phyloP scores from a whole-genome alignment of 2,113 vertebrate species.

The Holacanthus passer region DNA sequence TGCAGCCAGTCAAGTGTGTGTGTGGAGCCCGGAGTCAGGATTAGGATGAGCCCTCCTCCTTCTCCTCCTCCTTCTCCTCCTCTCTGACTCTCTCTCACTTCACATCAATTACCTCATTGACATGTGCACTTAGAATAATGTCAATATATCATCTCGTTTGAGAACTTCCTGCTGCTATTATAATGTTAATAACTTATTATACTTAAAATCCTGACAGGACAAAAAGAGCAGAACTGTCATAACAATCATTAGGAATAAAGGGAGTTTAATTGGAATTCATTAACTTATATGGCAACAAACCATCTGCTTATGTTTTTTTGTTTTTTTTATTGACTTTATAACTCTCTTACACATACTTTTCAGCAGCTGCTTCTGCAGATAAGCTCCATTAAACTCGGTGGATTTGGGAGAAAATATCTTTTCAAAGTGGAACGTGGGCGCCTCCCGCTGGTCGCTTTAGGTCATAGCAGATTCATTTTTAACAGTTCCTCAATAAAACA shows the following conservation, averaged over 20 bases:
- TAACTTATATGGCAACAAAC: background rate
- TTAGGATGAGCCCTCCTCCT: background rate
- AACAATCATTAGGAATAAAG: too few relatives aligned
- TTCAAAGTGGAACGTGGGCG: background rate
- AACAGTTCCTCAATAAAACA: background rate
- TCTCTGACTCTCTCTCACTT: slow-evolving; percentile 23
- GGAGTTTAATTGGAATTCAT: background rate
- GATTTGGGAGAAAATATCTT: too few relatives aligned
- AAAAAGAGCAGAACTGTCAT: background rate
- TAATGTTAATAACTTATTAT: background rate
- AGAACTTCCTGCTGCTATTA: background rate
- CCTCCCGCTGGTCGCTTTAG: slow-evolving; percentile 28
- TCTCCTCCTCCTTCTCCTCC: slow-evolving; percentile 35
- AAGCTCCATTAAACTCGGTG: background rate
- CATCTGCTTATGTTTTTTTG: background rate
- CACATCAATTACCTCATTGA: slow-evolving; percentile 50
- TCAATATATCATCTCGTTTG: background rate
- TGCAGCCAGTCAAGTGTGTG: slow-evolving; percentile 39
- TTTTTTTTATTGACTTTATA: background rate
- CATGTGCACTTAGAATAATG: background rate
- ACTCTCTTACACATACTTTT: background rate
- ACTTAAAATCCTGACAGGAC: too few relatives aligned
- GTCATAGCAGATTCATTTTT: background rate
- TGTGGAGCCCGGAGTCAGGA: slow-evolving; percentile 28
- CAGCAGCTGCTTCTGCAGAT: slow-evolving; percentile 10